Base-by-base conservation (phyloP, 2,888 invertebrate species). In the Lasioglossum villosulum region DNA sequence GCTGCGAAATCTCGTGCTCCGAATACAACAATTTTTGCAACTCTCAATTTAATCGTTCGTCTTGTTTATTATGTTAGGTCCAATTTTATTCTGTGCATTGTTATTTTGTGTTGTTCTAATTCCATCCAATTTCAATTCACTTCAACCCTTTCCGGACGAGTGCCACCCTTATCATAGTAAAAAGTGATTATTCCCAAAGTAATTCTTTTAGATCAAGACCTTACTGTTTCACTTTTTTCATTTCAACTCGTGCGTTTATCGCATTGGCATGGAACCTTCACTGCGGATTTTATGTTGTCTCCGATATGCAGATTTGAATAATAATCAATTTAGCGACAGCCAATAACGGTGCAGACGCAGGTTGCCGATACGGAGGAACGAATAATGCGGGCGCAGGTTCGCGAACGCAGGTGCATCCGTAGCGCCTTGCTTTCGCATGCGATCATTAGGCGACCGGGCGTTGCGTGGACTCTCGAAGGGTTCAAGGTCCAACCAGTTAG, bases 401-500 rank as follows among this genome's bases (percentile, higher is more conserved):
- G 42, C 52, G 71, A 66, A 37, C 66, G 71, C 83, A 81, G 86
- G 83, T 83, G 79, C 37, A 85, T 39, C 45, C 80, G 73, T 68
- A 45, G 19, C 14, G 66, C 78, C 71, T 52, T 45, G 78, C 71
- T 76, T 80, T 88, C 84, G 81, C 86, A 66, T 84, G 80, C 84
- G 72, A 89, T 86, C 75, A 84, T 89, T 80, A 80, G 75, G 75
- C 77, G 72, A 71, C 39, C 48, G 82, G 66, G 66, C 66, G 63
- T 30, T 16, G 78, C 84, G 84, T 89, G 86, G 90, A 86, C 90
- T 89, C 83, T 63, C 72, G 66, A 81, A 81, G 82, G 86, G 90
- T 92, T 92, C 92, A 92, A 92, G 91, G 91, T 86, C 90, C 84
- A 87, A 70, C 77, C 80, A 30, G 82, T 72, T 66, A 70, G 78